Evolutionary conservation across 2,113 vertebrate species (phyloP), one percentile per base, ranked within the genome.

Genomic region (Chiloscyllium plagiosum): DNA sequence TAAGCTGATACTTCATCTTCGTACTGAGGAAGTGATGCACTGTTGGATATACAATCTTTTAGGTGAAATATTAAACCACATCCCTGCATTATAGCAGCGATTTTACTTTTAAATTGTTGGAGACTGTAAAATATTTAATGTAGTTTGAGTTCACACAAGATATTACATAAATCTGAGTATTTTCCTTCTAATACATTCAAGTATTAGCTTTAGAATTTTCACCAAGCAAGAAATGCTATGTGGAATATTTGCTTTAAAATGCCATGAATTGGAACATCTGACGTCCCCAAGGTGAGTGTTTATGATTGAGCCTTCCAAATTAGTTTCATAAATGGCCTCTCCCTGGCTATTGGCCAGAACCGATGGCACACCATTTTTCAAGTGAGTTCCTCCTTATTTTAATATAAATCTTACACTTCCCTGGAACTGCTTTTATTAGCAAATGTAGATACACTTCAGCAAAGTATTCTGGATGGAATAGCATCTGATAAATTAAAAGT

Each of bases 401-500:
- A 24, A 97, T 97, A 97, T 97, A 97, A 97, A 97, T 97, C 96
- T 97, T 96, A 69, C 96, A 96, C 97, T 97, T 98, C 97, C 96
- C 96, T 96, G 97, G 97, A 97, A 97, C 96, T 94, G 96, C 96
- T 96, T 96, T 94, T 97, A 97, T 97, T 29, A 72, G 97, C 97
- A 98, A 97, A 98, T 98, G 97, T 97, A 96, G 96, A 95, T 65
- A 97, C 96, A 89, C 97, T 96, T 97, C 96, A 68, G 93, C 66
- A 95, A 50, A 96, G 96, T 96, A 56, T 96, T 97, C 97, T 96
- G 97, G 96, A 96, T 76, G 94, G 97, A 97, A 96, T 97, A 97
- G 96, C 96, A 97, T 96, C 96, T 96, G 97, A 72, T 56, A 97
- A 70, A 97, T 97, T 96, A 97, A 96, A 97, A 97, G 96, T 96